Percentiles rank a stretch among this genome's conserved stretches.
phyloP scores from a whole-genome alignment of 2,888 invertebrate species.

The Orchesella flavescens region DNA sequence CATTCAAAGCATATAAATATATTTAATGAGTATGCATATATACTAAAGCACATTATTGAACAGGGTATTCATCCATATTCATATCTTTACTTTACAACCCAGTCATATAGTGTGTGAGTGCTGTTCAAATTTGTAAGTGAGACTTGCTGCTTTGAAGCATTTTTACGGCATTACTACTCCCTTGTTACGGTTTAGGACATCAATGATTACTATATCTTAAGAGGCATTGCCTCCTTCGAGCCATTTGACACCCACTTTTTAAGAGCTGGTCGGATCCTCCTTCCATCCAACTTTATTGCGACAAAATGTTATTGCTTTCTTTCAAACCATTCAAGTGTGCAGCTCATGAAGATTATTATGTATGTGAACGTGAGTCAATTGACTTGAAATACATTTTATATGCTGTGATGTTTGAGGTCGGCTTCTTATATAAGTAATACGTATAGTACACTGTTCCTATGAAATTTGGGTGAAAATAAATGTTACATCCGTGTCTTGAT shows the following conservation, averaged over 20 bases:
- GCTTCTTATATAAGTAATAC: neutral
- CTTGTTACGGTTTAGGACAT: constrained; percentile 45
- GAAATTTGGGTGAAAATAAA: neutral
- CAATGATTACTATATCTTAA: constrained; percentile 31
- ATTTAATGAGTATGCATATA: no score
- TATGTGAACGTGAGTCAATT: neutral
- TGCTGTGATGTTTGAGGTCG: neutral
- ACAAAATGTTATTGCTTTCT: constrained; percentile 64
- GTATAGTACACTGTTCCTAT: neutral
- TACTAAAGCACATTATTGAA: no score
- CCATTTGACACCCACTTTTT: constrained; percentile 62
- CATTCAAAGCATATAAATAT: neutral
- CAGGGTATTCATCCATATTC: neutral
- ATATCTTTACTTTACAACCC: neutral
- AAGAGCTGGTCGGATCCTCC: constrained; percentile 52
- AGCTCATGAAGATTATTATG: neutral
- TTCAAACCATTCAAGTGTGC: constrained; percentile 24
- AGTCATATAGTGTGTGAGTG: neutral
- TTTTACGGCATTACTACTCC: constrained; percentile 51
- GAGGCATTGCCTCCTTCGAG: constrained; percentile 54
- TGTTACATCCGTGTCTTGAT: constrained; percentile 14
- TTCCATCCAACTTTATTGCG: constrained; percentile 48
- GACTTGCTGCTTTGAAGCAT: constrained; percentile 11
- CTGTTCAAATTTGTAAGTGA: neutral
- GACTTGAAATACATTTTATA: neutral